Evolutionary conservation across 2,888 invertebrate species (phyloP).

Genomic region (Hermaeophaga mercurialis): DNA sequence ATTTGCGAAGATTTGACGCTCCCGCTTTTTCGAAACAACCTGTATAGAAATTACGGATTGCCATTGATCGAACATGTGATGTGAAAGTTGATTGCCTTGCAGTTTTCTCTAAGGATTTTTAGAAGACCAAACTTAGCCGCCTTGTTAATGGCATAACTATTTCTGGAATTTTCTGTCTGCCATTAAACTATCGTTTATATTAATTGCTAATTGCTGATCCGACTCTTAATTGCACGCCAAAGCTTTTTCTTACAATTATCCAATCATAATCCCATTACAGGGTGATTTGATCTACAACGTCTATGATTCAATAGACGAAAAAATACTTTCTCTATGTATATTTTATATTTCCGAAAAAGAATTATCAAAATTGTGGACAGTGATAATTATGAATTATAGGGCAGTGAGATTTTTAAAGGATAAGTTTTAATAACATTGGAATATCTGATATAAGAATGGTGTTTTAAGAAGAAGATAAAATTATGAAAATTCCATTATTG

Average conservation of each 20-base stretch:
- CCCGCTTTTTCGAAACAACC: not conserved
- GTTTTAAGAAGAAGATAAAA: too few species aligned
- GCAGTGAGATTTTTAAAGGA: too few species aligned
- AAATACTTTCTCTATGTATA: too few species aligned
- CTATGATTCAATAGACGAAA: too few species aligned
- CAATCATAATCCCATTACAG: not conserved
- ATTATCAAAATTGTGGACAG: too few species aligned
- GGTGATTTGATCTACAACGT: too few species aligned
- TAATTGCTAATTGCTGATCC: slow-evolving; percentile 15
- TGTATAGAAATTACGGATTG: slow-evolving; percentile 12
- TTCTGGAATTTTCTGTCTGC: slow-evolving; percentile 31
- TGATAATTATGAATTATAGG: too few species aligned
- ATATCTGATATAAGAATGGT: too few species aligned
- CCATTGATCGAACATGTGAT: slow-evolving; percentile 33
- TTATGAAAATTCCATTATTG: too few species aligned
- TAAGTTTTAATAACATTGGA: too few species aligned
- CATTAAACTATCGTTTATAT: slow-evolving; percentile 21
- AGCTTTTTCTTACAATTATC: not conserved
- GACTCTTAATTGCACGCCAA: not conserved
- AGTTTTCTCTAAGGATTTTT: slow-evolving; percentile 45
- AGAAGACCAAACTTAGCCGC: slow-evolving; percentile 35
- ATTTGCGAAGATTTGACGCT: too few species aligned
- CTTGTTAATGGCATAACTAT: slow-evolving; percentile 32
- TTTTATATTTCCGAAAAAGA: too few species aligned
- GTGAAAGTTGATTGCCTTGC: slow-evolving; percentile 53